Percentiles rank a stretch among this genome's conserved stretches.
Evolutionary conservation across 2,888 invertebrate species (phyloP).

Genomic region (Prosopocoilus inquinatus): DNA sequence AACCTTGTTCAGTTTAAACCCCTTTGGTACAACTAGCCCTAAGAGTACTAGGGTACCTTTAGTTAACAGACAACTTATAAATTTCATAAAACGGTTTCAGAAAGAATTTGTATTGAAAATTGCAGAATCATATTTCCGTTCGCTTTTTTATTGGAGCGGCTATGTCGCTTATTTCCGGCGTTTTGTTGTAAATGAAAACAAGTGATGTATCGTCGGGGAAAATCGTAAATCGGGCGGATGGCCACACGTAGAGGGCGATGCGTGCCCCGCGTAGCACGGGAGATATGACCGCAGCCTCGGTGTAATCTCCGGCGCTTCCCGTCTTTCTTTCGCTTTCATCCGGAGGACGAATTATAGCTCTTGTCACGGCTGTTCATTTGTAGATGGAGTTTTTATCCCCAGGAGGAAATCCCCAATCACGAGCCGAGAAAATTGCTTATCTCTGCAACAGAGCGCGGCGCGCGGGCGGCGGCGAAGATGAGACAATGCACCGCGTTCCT

Average conservation of each 20-base stretch:
- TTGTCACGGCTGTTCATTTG: slow-evolving; percentile 71
- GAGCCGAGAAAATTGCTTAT: slow-evolving; percentile 68
- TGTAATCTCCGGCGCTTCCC: slow-evolving; percentile 26
- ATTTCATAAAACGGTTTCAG: no score
- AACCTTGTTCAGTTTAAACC: no score
- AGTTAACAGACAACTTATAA: no score
- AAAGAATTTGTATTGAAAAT: no score
- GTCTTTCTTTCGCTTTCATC: slow-evolving; percentile 48
- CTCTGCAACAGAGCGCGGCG: slow-evolving; percentile 47
- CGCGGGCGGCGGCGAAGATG: slow-evolving; percentile 29
- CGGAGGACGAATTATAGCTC: slow-evolving; percentile 64
- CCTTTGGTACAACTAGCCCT: no score
- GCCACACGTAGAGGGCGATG: slow-evolving; percentile 19
- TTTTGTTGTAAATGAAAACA: slow-evolving; percentile 34
- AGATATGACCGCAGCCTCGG: slow-evolving; percentile 19
- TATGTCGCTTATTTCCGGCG: no score
- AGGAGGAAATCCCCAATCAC: slow-evolving; percentile 65
- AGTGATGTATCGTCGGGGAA: slow-evolving; percentile 38
- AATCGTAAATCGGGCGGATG: slow-evolving; percentile 37
- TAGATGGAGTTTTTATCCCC: slow-evolving; percentile 69
- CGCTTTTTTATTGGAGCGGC: no score
- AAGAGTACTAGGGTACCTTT: no score
- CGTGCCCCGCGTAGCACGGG: slow-evolving; percentile 5
- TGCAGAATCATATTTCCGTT: no score
- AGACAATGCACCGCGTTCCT: slow-evolving; percentile 37